Evolutionary conservation across 2,113 vertebrate genomes (phyloP).

Genomic region (Himantopus leucocephalus): DNA sequence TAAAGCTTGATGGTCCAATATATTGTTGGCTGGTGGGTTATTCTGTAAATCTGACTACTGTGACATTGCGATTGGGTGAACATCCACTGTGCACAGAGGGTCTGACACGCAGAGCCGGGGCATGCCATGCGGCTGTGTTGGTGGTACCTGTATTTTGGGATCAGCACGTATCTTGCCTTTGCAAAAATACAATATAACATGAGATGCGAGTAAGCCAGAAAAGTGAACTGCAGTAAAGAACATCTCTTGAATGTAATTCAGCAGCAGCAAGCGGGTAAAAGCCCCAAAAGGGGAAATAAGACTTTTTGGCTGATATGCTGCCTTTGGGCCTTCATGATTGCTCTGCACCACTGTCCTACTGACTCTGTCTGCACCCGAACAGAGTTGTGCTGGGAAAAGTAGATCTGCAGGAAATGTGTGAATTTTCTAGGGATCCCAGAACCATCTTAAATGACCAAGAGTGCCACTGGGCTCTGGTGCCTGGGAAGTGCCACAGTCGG

Average conservation of each 20-base stretch:
- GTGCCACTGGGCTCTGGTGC: background rate
- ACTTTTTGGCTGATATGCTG: background rate
- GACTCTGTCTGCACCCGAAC: background rate
- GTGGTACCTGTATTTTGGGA: background rate
- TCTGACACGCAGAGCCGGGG: background rate
- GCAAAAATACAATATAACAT: background rate
- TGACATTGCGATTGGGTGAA: background rate
- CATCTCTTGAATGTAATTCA: background rate
- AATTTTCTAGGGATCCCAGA: background rate
- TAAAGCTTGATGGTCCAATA: background rate
- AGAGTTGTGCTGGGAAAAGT: background rate
- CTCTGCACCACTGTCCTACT: background rate
- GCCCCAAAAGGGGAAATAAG: background rate
- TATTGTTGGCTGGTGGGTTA: background rate
- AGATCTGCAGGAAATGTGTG: background rate
- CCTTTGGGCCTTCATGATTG: background rate
- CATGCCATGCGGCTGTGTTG: fast-evolving
- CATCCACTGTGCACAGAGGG: fast-evolving
- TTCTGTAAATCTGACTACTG: background rate
- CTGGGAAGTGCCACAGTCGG: background rate
- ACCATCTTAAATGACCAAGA: background rate
- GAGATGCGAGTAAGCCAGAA: background rate
- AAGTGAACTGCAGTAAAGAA: background rate
- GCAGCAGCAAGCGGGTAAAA: background rate
- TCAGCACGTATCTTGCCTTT: background rate